Evolutionary conservation across 2,113 vertebrate genomes (phyloP).

Genomic region (Trachemys scripta): DNA sequence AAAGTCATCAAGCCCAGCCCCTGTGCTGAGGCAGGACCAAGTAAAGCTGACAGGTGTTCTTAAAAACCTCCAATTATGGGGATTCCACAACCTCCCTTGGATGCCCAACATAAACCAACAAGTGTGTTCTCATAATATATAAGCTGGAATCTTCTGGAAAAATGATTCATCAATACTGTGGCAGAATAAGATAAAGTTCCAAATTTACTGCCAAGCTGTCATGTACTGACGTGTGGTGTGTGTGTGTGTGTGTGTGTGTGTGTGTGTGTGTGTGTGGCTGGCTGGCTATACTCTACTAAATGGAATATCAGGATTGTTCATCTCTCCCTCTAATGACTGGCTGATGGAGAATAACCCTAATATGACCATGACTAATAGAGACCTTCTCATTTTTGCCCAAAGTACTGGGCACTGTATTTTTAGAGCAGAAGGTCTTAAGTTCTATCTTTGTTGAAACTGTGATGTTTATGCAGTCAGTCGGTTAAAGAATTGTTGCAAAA

Average conservation of each 20-base stretch:
- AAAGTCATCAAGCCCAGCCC: no score
- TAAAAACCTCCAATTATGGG: no score
- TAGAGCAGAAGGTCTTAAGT: background rate
- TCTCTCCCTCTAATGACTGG: background rate
- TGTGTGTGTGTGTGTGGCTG: no score
- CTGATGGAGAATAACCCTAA: background rate
- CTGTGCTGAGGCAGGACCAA: no score
- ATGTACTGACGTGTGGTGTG: background rate
- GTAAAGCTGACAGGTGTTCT: no score
- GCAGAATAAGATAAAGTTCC: background rate
- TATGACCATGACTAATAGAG: background rate
- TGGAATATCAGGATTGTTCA: background rate
- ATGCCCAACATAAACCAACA: background rate
- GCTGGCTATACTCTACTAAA: background rate
- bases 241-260: background rate
- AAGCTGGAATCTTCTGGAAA: background rate
- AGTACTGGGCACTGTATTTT: background rate
- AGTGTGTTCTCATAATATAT: background rate
- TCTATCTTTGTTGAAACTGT: background rate
- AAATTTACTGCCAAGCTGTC: background rate
- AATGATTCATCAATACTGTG: background rate
- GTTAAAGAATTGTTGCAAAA: background rate
- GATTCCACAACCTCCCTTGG: no score
- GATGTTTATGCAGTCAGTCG: fast-evolving
- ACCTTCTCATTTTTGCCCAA: background rate